These are phyloP conservation scores for Enteromius radiatus DNA, from an alignment of 2,797 vertebrate genomes.

Conservation along the genomic window DNA sequence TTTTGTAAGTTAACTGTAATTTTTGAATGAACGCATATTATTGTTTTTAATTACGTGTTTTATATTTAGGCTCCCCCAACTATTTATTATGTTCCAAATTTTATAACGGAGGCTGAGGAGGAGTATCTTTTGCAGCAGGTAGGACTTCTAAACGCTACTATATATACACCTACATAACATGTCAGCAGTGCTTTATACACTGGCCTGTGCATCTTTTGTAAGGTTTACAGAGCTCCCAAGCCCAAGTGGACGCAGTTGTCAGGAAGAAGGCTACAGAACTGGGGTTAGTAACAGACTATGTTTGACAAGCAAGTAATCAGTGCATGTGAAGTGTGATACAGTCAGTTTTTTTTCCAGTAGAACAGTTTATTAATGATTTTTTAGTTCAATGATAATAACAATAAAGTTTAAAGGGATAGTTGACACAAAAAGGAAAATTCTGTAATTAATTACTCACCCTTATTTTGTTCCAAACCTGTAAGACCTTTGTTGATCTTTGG, in stretches of 20 bases:
- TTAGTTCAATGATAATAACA: background rate
- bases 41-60: background rate
- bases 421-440: background rate
- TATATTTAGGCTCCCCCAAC: constrained; percentile 73
- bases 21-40: background rate
- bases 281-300: constrained; percentile 74
- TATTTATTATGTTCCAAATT: constrained; percentile 87
- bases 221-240: constrained; percentile 88
- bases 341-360: background rate
- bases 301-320: background rate
- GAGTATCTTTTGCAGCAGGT: constrained; percentile 69
- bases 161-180: background rate
- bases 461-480: background rate
- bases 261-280: constrained; percentile 89
- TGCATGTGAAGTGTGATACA: background rate
- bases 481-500: background rate
- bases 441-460: background rate
- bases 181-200: background rate
- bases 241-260: constrained; percentile 92
- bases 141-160: background rate
- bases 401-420: background rate
- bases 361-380: background rate
- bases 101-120: constrained; percentile 85
- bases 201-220: constrained; percentile 36
- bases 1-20: background rate